Evolutionary conservation across 92 coral and sea anemone genomes (phyloP), one percentile per base, ranked within the genome.

Genomic region (Phenganax stokvisi): DNA sequence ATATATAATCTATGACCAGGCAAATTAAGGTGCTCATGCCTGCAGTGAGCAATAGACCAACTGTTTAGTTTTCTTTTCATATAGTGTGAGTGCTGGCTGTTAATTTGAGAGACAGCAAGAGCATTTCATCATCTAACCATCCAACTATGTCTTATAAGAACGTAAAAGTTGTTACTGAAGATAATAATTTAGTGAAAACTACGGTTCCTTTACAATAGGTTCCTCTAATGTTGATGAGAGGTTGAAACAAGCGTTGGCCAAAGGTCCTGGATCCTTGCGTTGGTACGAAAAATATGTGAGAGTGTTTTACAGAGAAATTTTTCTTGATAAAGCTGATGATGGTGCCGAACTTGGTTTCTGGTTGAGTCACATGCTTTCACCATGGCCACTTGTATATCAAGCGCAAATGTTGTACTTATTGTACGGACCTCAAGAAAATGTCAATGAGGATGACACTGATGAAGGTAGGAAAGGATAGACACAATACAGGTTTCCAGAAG

Each of bases 281-380:
- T 96, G 99, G 99, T 92, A 88, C 66, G 99, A 96, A 84, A 88
- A 87, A 61, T 96, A 96, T 81, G 91, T 96, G 67, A 88, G 99
- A 58, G 96, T 92, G 17, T 96, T 96, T 87, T 96, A 92, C 71
- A 79, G 99, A 81, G 97, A 92, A 70, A 91, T 96, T 51, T 96
- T 96, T 85, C 83, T 96, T 67, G 97, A 96, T 79, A 96, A 96
- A 81, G 80, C 97, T 16, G 77, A 75, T 52, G 99, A 96, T 57
- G 87, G 86, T n/a, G 82, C 86, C 12, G 99, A 96, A 73, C 89
- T 71, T 81, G 97, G 94, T 28, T 96, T 96, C 80, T 96, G 99
- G 99, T 87, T 96, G 80, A 85, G 91, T 30, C 89, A 91, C 12
- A 90, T 96, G 71, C 89, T 96, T 37, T 86, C 91, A 64, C 90